Base-by-base conservation (phyloP, 2,797 vertebrate genomes). In the Rhincodon typus region DNA sequence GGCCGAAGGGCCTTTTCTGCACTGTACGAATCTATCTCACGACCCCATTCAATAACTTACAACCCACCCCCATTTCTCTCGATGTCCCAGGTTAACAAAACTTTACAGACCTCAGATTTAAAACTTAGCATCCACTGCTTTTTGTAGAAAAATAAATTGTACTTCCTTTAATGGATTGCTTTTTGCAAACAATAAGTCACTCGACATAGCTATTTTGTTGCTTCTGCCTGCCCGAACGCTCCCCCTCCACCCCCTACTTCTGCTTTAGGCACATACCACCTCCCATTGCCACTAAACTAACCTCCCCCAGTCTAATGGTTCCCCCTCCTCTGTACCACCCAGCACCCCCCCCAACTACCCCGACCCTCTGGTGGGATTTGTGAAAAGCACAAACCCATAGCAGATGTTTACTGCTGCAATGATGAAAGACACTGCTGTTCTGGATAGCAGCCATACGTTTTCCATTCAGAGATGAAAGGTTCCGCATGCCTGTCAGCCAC, bases 351-450 rank as follows among this genome's bases (percentile, higher is more conserved):
- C 96, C 96, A 25, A 50, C 30, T 10, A 42, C 69, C 67, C 38
- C 62, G 95, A 96, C 77, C 88, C 88, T 69, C 95, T 96, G 42
- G 34, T 91, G 97, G 97, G 97, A 98, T 97, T 97, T 97, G 95
- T 97, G 97, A 74, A 95, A 97, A 97, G 97, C 97, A 97, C 98
- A 98, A 98, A 98, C 98, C 97, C 98, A 97, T 97, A 98, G 97
- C 98, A 98, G 98, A 98, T 98, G 98, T 98, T 97, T 97, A 97
- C 97, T 96, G 97, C 97, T 97, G 97, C 97, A 96, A 97, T 96
- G 97, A 98, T 98, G 98, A 98, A 98, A 98, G 98, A 97, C 97
- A 98, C 98, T 97, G 98, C 98, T 98, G 98, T 98, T 98, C 98
- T 98, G 98, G 98, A 98, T 97, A 96, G 96, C 97, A 97, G 98